Evolutionary conservation across 2,888 invertebrate species (phyloP).

Genomic region (Volucella zonaria): DNA sequence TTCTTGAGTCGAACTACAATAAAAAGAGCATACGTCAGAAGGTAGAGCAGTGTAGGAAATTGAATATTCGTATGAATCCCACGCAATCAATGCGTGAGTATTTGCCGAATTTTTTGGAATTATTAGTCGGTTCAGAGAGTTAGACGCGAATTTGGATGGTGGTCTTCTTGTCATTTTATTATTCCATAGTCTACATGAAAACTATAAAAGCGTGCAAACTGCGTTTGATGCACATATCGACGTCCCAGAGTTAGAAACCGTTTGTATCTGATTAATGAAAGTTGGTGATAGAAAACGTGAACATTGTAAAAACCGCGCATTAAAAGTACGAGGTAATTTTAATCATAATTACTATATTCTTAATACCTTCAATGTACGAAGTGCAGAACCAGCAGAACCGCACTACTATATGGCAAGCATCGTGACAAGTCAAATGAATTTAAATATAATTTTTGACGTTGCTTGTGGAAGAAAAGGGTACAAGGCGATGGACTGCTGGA

Average conservation of each 20-base stretch:
- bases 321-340: constrained; percentile 10
- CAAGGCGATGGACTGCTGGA: no score
- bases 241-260: constrained; percentile 3
- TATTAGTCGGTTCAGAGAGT: not conserved
- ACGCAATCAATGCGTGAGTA: no score
- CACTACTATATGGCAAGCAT: no score
- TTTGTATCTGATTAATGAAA: constrained; percentile 10
- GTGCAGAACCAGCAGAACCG: no score
- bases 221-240: not conserved
- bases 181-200: not conserved
- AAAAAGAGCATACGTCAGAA: no score
- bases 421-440: no score
- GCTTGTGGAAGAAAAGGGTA: no score
- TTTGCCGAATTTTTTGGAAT: no score
- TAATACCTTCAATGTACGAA: not conserved
- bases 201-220: constrained; percentile 23
- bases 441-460: no score
- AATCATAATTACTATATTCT: constrained; percentile 3
- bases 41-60: no score
- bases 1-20: not conserved
- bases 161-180: not conserved
- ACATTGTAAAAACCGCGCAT: not conserved
- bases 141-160: constrained; percentile 12
- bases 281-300: constrained; percentile 24
- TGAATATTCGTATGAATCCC: no score